Base-by-base conservation (phyloP, 1,140 invertebrate species). In the Cryptotermes secundus region DNA sequence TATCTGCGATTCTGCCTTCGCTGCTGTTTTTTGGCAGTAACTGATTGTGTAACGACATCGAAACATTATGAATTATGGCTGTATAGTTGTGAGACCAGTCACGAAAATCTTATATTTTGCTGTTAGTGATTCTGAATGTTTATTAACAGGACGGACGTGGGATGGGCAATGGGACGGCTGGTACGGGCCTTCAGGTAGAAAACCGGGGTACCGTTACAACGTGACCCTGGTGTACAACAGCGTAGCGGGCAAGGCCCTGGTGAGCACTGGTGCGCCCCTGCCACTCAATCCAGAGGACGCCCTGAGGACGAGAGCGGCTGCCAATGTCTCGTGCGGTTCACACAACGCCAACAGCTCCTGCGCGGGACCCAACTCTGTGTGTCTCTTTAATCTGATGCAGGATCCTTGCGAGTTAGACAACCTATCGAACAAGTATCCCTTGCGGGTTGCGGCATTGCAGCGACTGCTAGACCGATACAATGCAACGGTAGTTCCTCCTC, bases 401-500 rank as follows among this genome's bases (percentile, higher is more conserved):
- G 97, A 98, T 91, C 97, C 97, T 12, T 98, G 97, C 88, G 97
- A 98, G 90, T 91, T 90, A 31, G 91, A 92, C 83, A 97, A 98
- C 89, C 87, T 97, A 14, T 94, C 95, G 3, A 86, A 91, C 22
- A 87, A 90, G 92, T 93, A 72, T 88, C 94, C 95, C 2, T 88
- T 92, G 31, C 90, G 95, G 26, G 86, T 96, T 1, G 86, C 91
- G 9, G 85, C 90, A 0, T 85, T 98, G 53, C 84, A 93, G 72
- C 86, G 90, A 0, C 89, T 91, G 83, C 86, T 97, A 3, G 84
- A 88, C 0, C 88, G 89, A 83, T 92, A 92, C 35, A 97, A 96
- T 88, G 86, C 86, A 9, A 96, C 95, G 10, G 95, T 93, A 0
- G 87, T 96, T 1, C 91, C 93, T 1, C 95, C 96, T 10, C 91